A percentile compares a stretch with the other conserved stretches of the same genome.
Evolutionary conservation across 2,113 vertebrate genomes (phyloP).

Genomic region (Todiramphus chloris): DNA sequence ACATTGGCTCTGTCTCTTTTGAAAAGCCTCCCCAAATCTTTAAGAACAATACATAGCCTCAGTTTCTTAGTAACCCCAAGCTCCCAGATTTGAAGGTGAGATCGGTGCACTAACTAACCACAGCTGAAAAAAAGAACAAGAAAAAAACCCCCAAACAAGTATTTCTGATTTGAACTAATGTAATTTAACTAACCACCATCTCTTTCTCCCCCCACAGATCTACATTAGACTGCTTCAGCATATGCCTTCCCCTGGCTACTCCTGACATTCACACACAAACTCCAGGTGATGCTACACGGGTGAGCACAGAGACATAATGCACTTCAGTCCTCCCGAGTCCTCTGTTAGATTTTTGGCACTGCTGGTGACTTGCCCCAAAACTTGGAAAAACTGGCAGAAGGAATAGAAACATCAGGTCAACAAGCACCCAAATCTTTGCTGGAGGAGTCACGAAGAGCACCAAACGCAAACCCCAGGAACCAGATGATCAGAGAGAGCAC

Average conservation of each 20-base stretch:
- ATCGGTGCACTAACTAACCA: neutral
- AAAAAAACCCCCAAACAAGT: neutral
- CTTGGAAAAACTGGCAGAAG: neutral
- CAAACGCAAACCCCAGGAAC: neutral
- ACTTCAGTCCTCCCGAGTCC: neutral
- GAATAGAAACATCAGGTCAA: neutral
- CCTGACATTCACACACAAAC: neutral
- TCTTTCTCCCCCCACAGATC: neutral
- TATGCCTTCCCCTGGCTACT: neutral
- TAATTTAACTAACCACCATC: neutral
- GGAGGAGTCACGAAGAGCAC: neutral
- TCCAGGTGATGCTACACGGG: no score
- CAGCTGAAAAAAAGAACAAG: neutral
- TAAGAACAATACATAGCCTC: neutral
- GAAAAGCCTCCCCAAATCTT: neutral
- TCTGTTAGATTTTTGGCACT: neutral
- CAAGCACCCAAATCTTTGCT: neutral
- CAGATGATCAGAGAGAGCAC: neutral
- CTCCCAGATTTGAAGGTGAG: neutral
- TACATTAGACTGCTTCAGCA: neutral
- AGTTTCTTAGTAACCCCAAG: neutral
- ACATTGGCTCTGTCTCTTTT: neutral
- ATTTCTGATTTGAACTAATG: neutral
- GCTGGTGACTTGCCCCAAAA: neutral
- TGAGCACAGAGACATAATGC: neutral